Base-by-base conservation (phyloP, 2,888 invertebrate genomes). In the Torymus aiolomorphi region DNA sequence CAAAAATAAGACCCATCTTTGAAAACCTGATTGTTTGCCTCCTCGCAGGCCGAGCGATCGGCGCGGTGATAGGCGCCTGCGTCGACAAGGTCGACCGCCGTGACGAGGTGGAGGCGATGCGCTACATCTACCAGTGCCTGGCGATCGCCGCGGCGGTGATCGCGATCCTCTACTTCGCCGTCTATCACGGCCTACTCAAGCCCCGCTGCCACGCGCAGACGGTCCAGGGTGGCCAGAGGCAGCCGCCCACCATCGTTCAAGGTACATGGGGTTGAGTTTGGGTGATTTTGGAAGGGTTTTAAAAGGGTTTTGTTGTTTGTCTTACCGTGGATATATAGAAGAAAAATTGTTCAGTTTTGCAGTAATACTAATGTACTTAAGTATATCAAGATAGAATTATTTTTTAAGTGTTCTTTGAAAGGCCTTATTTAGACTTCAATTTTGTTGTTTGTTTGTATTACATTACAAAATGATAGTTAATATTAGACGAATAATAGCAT, bases 151-250 rank as follows among this genome's bases (percentile, higher is more conserved):
- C 95, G 31, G 93, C 95, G 52, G 87, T 93, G 57, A 91, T 94
- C 18, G 95, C 95, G 0, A 91, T 93, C 0, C 83, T 94, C 3
- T 96, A 96, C 90, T 94, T 96, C 83, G 90, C 94, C 51, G 88
- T 94, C 1, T 96, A 96, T 89, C 95, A 96, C 88, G 92, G 94
- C 86, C 92, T 95, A 86, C 90, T 96, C 85, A 95, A 95, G 72
- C 95, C 95, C 56, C 92, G 94, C 78, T 96, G 95, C 89, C 93
- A 94, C 69, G 93, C 95, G 51, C 92, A 92, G 65, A 89, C 90
- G 20, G 93, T 94, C 83, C 92, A 94, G 42, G 63, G 65, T 10
- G 57, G 57, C 4, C 92, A 94, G 14, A 92, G 93, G 83, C 94
- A 95, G 66, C 92, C 93, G 59, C 92, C 93, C 52, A 93, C 94